Base-by-base conservation (phyloP, 2,797 vertebrate genomes). In the Danio choprae region DNA sequence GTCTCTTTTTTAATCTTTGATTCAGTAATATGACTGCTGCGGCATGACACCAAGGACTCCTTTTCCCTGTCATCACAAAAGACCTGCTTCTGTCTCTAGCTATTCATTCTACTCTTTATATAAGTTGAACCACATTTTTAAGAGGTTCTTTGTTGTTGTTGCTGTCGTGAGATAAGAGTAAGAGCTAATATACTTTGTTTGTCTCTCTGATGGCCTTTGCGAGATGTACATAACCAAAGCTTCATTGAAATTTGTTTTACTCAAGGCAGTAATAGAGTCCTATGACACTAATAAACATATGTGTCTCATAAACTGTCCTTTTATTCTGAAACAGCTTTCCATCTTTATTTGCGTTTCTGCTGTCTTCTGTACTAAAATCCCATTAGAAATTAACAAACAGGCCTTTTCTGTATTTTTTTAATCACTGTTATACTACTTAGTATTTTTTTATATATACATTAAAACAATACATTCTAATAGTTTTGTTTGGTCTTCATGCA, bases 1-100 rank as follows among this genome's bases (percentile, higher is more conserved):
- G 29, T 8, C 18, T 44, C 2, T 36, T 65, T 38, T 36, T 9
- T 29, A n/a, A n/a, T 10, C 15, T 18, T 12, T 67, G 40, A 67
- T 18, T 58, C 53, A n/a, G 18, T 44, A 2, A 16, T 11, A 56
- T 68, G 1, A 38, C 3, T 55, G 9, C 10, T 20, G 9, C 44
- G 15, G 6, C 50, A 55, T 50, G 7, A 46, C 41, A 59, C 11
- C 41, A 68, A 77, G 3, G 16, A 68, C n/a, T 18, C 7, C 22
- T 16, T 76, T 69, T 53, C 20, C 13, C 7, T 16, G 15, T 22
- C 7, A 4, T 68, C 8, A 68, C 75, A 59, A 77, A 64, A 48
- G 16, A 58, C 46, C 55, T 44, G 20, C 20, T 55, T 63, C 46
- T 67, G 8, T 53, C 38, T 36, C 12, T 20, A 64, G 22, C 38